Conservation (phyloP, 2,113 vertebrate genomes). For the Microtus ochrogaster region DNA sequence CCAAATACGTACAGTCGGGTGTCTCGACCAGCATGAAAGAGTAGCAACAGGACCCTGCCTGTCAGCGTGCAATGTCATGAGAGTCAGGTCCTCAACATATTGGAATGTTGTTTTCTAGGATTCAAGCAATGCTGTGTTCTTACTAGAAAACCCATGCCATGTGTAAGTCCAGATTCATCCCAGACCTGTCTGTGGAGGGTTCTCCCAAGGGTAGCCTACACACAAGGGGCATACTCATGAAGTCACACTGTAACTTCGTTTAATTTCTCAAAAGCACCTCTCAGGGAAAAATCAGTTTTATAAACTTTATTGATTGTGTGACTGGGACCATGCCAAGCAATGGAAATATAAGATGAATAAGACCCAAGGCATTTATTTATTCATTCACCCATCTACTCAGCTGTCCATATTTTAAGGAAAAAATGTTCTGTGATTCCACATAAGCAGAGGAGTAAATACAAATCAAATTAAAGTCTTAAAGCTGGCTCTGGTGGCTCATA, state of each 20-base stretch:
- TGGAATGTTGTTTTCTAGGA: background rate
- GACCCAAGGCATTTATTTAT: background rate
- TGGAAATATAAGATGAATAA: background rate
- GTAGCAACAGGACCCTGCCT: background rate
- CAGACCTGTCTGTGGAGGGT: background rate
- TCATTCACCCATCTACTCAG: background rate
- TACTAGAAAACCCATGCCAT: background rate
- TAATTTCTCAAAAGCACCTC: background rate
- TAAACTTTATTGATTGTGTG: background rate
- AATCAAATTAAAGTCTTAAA: background rate
- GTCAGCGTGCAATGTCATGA: background rate
- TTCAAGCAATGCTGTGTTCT: background rate
- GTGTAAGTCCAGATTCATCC: background rate
- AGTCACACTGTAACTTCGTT: background rate
- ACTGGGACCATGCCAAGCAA: background rate
- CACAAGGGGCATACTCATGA: background rate
- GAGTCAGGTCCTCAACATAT: background rate
- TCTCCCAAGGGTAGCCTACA: background rate
- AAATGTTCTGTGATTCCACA: background rate
- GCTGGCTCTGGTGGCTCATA: background rate
- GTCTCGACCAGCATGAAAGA: background rate
- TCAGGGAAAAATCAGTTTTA: slow-evolving; percentile 45
- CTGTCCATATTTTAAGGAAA: background rate
- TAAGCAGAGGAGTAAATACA: background rate
- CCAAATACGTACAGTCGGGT: slow-evolving; percentile 30